Base-by-base conservation (phyloP, 2,888 invertebrate genomes). In the Strigamia maritima region DNA sequence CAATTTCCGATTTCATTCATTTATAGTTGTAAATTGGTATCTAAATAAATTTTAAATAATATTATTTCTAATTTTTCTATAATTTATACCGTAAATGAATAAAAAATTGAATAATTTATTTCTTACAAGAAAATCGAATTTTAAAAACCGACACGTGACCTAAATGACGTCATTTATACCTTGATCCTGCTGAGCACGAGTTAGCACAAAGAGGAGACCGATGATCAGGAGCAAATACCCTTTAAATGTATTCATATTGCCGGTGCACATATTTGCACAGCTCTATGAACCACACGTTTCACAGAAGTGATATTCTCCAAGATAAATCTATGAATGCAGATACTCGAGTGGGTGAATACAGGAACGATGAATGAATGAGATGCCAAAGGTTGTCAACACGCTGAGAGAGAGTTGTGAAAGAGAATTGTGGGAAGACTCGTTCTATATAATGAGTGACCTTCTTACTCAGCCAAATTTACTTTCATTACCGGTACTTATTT, bases 401-500 rank as follows among this genome's bases (percentile, higher is more conserved):
- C n/a, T 14, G 49, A 14, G 16, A n/a, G 49, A 14, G 16, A n/a
- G 49, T 49, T 49, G 49, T 49, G n/a, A 49, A 49, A 49, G 49
- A 49, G 49, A 49, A 49, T 49, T 49, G 49, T 49, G 49, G 49
- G 49, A 49, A 49, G 49, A 49, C n/a, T 49, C 49, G 49, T n/a
- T n/a, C 49, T 49, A n/a, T 49, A 49, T 14, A 49, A 14, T 49
- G 49, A n/a, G 49, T 49, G 49, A 49, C 49, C 49, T 49, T 49
- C 49, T 49, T 49, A 49, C 49, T n/a, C 31, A 31, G 31, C 31
- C 31, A 31, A 31, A 31, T 31, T 2, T 31, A 31, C 31, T 31
- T 31, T 6, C 31, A 31, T 31, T 31, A 31, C n/a, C n/a, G n/a
- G n/a, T n/a, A n/a, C 49, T n/a, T 49, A 6, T 6, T 6, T 49